phyloP scores from a whole-genome alignment of 2,113 vertebrate genomes.

The Ophthalmolycus amberensis region DNA sequence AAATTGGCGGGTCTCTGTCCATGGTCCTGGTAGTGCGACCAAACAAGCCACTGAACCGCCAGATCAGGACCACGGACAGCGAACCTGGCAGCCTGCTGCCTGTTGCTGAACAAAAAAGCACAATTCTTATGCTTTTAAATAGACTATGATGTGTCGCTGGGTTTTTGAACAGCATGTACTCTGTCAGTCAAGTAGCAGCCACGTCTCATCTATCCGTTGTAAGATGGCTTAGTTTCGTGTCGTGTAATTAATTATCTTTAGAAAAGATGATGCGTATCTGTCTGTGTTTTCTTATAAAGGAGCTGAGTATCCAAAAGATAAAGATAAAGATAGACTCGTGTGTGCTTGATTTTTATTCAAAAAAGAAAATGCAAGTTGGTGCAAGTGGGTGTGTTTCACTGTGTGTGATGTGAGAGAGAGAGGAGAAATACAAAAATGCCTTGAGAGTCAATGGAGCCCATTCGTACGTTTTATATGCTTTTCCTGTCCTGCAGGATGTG shows the following conservation, averaged over 20 bases:
- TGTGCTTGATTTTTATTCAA: constrained; percentile 14
- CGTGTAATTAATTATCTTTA: constrained; percentile 26
- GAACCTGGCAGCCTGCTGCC: too few species aligned
- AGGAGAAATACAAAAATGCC: constrained; percentile 16
- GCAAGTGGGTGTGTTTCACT: constrained; percentile 3
- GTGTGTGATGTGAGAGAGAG: neutral
- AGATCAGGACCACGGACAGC: constrained; percentile 32
- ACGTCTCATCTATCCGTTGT: neutral
- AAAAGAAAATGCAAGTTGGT: neutral
- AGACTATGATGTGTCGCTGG: neutral
- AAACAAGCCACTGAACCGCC: neutral
- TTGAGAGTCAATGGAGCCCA: constrained; percentile 13
- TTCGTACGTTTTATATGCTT: constrained; percentile 23
- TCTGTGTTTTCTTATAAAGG: constrained; percentile 21
- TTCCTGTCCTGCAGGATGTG: constrained; percentile 64
- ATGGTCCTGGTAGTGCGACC: neutral
- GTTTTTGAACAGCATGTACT: neutral
- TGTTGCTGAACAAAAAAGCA: too few species aligned
- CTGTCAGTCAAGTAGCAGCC: constrained; percentile 4
- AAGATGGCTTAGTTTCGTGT: constrained; percentile 23
- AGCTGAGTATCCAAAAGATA: constrained; percentile 14
- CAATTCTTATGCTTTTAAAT: too few species aligned
- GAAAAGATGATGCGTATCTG: constrained; percentile 9
- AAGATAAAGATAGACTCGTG: neutral
- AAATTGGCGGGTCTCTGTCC: constrained; percentile 23